These are phyloP conservation scores for Silurus glanis DNA, from an alignment of 2,113 vertebrate genomes.

Conservation along the genomic window DNA sequence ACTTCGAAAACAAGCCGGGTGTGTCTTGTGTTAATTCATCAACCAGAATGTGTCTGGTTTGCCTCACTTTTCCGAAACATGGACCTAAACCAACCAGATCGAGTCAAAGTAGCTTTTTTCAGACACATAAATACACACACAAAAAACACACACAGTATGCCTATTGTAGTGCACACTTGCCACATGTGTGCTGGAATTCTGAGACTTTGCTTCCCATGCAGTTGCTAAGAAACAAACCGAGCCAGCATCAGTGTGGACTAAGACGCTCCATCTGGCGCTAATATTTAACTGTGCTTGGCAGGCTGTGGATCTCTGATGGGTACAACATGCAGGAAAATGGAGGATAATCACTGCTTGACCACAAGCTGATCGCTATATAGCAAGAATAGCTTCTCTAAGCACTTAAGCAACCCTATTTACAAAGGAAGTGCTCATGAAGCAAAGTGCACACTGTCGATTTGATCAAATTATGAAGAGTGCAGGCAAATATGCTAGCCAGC, in stretches of 20 bases:
- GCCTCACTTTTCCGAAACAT: slow-evolving; percentile 23
- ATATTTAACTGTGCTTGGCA: background rate
- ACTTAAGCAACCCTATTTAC: slow-evolving; percentile 1
- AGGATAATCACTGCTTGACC: background rate
- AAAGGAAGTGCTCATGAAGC: background rate
- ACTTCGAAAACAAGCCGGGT: slow-evolving; percentile 2
- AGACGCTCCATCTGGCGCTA: slow-evolving; percentile 35
- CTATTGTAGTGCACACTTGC: slow-evolving; percentile 4
- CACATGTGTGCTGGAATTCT: background rate
- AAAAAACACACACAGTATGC: background rate
- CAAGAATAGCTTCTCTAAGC: background rate
- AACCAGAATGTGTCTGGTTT: slow-evolving; percentile 25
- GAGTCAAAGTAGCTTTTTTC: slow-evolving; percentile 8
- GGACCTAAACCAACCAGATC: background rate
- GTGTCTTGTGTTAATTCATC: slow-evolving; percentile 7
- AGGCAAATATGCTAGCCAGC: background rate
- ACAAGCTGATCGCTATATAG: background rate
- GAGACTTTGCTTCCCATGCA: slow-evolving; percentile 20
- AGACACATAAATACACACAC: background rate
- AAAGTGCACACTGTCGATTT: background rate
- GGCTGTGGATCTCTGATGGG: slow-evolving; percentile 9
- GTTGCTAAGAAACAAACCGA: slow-evolving; percentile 49
- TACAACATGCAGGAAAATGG: background rate
- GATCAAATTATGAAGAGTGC: slow-evolving; percentile 30
- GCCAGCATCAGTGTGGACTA: slow-evolving; percentile 14